These are phyloP conservation scores for Tenodera sinensis DNA, from an alignment of 2,888 invertebrate genomes.

Conservation along the genomic window DNA sequence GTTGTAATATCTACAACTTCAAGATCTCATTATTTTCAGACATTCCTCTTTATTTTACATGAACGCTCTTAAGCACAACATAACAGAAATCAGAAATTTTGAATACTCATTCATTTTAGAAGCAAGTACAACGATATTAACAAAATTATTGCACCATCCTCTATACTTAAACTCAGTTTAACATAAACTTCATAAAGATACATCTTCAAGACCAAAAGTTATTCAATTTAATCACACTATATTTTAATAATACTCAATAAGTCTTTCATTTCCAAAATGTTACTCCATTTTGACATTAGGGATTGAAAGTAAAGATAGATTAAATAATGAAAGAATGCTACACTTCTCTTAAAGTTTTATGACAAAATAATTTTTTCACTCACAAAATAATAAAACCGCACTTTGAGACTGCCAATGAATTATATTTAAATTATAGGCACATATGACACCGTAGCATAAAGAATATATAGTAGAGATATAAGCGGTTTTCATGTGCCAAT, in stretches of 20 bases:
- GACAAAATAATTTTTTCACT: too few species aligned
- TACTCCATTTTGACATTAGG: not conserved
- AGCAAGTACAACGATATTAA: not conserved
- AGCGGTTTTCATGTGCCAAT: too few species aligned
- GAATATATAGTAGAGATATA: too few species aligned
- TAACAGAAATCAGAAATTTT: not conserved
- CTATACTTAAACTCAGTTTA: not conserved
- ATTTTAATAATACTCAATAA: not conserved
- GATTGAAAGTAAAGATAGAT: not conserved
- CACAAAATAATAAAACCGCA: not conserved
- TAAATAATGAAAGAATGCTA: not conserved
- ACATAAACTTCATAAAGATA: not conserved
- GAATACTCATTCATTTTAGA: not conserved
- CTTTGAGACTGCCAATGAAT: not conserved
- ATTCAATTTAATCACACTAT: not conserved
- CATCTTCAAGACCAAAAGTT: not conserved
- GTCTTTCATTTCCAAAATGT: not conserved
- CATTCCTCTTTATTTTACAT: not conserved
- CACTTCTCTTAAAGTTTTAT: too few species aligned
- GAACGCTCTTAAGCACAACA: not conserved
- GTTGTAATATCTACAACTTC: conserved; percentile 8
- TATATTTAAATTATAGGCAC: not conserved
- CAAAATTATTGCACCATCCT: not conserved
- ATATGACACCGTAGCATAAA: not conserved
- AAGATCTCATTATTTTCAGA: not conserved